Evolutionary conservation across 2,797 vertebrate species (phyloP).

Genomic region (Mus minutoides): DNA sequence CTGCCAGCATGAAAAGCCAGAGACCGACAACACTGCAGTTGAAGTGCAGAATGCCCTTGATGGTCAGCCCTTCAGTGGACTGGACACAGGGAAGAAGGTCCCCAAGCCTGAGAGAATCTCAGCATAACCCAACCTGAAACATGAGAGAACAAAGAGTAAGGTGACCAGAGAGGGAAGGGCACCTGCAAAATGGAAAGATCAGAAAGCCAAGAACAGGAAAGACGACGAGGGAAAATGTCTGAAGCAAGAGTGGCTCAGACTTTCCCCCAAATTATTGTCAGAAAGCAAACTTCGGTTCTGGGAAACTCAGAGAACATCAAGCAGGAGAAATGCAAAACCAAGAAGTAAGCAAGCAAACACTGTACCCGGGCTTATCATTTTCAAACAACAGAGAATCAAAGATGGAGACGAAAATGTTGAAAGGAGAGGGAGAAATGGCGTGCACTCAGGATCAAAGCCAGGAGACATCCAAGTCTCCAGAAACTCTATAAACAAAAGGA

Average conservation of each 20-base stretch:
- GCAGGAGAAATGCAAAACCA: background rate
- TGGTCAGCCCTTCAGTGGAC: background rate
- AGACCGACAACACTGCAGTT: background rate
- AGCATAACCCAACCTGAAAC: background rate
- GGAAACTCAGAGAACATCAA: background rate
- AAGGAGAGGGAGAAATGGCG: background rate
- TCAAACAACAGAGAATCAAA: constrained; percentile 38
- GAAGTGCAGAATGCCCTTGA: background rate
- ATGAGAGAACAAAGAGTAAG: background rate
- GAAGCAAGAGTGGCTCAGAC: background rate
- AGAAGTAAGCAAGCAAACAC: background rate
- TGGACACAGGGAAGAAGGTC: background rate
- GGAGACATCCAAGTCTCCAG: background rate
- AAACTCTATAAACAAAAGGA: background rate
- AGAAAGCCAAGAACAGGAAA: background rate
- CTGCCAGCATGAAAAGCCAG: background rate
- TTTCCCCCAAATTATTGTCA: background rate
- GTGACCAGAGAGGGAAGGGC: background rate
- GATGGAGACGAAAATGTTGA: background rate
- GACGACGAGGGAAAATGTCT: background rate
- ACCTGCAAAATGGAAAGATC: background rate
- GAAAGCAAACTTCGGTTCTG: background rate
- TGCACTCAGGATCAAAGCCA: background rate
- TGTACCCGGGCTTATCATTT: background rate
- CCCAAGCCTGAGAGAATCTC: background rate